phyloP scores from a whole-genome alignment of 1,140 invertebrate genomes.

The Drosophila orosa region DNA sequence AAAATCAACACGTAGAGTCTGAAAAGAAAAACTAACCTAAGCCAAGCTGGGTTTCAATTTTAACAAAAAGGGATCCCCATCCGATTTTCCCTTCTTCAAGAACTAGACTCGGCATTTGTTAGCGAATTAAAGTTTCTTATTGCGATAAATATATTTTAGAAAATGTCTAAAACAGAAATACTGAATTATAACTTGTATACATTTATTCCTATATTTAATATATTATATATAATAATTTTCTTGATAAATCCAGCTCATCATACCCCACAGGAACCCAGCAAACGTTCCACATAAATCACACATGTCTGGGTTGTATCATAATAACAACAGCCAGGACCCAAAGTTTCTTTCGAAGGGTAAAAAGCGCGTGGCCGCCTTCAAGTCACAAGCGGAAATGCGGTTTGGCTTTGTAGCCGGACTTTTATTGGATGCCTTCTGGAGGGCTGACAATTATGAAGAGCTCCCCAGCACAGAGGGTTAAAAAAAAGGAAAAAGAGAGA shows the following conservation, averaged over 20 bases:
- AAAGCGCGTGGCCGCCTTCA: constrained; percentile 38
- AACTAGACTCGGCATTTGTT: neutral
- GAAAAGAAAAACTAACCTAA: constrained; percentile 32
- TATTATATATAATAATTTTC: too few species aligned
- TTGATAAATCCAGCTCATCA: neutral
- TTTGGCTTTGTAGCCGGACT: constrained; percentile 30
- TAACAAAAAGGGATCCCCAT: neutral
- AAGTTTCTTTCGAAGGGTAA: constrained; percentile 1
- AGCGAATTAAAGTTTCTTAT: too few species aligned
- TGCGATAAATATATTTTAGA: neutral
- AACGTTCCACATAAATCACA: constrained; percentile 47
- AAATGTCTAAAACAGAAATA: neutral
- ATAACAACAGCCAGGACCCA: constrained; percentile 28
- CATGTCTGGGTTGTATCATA: constrained; percentile 48
- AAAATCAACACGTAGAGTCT: constrained; percentile 73
- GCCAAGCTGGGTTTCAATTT: neutral
- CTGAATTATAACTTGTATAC: too few species aligned
- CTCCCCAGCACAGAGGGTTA: neutral
- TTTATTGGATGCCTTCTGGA: constrained; percentile 43
- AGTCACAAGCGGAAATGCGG: constrained; percentile 53
- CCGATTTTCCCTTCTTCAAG: neutral
- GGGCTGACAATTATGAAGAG: constrained; percentile 67
- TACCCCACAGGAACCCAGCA: neutral
- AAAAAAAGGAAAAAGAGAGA: neutral
- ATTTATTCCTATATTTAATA: neutral